These are phyloP conservation scores for Danio kyathit DNA, from an alignment of 2,797 vertebrate genomes.

Conservation along the genomic window DNA sequence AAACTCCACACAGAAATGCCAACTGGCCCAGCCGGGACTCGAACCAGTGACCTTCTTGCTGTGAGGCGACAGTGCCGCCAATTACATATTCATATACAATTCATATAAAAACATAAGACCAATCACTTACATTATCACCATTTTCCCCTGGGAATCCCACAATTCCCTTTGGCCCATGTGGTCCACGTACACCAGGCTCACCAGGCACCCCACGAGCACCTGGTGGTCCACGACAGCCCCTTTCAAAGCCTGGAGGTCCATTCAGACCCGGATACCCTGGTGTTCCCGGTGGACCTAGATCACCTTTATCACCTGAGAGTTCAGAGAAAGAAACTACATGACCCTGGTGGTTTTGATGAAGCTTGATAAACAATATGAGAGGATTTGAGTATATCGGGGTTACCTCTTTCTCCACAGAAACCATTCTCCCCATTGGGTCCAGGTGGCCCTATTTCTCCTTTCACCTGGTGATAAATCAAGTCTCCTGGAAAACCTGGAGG, in stretches of 20 bases:
- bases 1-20: no score
- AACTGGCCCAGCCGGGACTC: no score
- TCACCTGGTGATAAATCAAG: conserved; percentile 27
- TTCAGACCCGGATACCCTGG: conserved; percentile 65
- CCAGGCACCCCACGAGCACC: conserved; percentile 67
- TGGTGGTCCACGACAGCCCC: conserved; percentile 64
- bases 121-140: conserved; percentile 74
- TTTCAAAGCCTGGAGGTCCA: conserved; percentile 62
- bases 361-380: neutral
- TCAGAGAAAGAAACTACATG: neutral
- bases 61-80: no score
- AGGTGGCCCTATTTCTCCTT: conserved; percentile 62
- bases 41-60: no score
- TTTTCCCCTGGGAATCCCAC: conserved; percentile 70
- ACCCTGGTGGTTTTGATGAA: neutral
- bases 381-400: neutral
- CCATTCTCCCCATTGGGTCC: conserved; percentile 47
- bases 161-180: conserved; percentile 67
- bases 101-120: neutral
- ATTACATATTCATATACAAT: no score
- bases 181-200: conserved; percentile 66
- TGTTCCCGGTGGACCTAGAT: conserved; percentile 57
- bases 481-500: conserved; percentile 63
- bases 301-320: conserved; percentile 72
- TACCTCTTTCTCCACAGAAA: conserved; percentile 27